A percentile compares a stretch with the other conserved stretches of the same genome.
These are phyloP conservation scores for Lutjanus argentimaculatus DNA, from an alignment of 2,797 vertebrate genomes.

Conservation along the genomic window DNA sequence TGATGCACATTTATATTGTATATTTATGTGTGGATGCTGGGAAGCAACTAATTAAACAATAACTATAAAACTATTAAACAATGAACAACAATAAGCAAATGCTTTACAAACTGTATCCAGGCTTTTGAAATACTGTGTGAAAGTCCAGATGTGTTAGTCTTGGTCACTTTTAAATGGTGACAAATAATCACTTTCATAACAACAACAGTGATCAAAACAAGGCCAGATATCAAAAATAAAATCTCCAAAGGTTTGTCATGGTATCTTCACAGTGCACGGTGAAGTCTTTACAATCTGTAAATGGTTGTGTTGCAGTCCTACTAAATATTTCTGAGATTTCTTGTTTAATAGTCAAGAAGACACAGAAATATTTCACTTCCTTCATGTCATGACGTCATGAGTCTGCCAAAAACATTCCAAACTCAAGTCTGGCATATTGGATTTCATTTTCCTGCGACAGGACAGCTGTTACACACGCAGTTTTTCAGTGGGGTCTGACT, in stretches of 20 bases:
- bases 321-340: not conserved
- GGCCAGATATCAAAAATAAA: not conserved
- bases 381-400: not conserved
- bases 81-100: not conserved
- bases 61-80: too few species aligned
- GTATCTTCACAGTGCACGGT: not conserved
- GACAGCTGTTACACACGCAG: not conserved
- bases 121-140: not conserved
- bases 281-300: not conserved
- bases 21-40: too few species aligned
- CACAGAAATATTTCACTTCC: not conserved
- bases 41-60: too few species aligned
- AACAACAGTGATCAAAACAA: not conserved
- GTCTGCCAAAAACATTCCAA: not conserved
- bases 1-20: too few species aligned
- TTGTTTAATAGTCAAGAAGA: not conserved
- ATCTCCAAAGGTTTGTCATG: not conserved
- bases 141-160: not conserved
- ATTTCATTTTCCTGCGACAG: not conserved
- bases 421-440: not conserved
- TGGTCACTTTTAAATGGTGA: not conserved
- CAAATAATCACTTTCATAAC: not conserved
- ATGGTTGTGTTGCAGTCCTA: not conserved
- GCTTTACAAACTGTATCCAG: not conserved
- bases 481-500: not conserved